These are phyloP conservation scores for Phalloptychus januarius DNA, from an alignment of 2,797 vertebrate genomes.

Conservation along the genomic window DNA sequence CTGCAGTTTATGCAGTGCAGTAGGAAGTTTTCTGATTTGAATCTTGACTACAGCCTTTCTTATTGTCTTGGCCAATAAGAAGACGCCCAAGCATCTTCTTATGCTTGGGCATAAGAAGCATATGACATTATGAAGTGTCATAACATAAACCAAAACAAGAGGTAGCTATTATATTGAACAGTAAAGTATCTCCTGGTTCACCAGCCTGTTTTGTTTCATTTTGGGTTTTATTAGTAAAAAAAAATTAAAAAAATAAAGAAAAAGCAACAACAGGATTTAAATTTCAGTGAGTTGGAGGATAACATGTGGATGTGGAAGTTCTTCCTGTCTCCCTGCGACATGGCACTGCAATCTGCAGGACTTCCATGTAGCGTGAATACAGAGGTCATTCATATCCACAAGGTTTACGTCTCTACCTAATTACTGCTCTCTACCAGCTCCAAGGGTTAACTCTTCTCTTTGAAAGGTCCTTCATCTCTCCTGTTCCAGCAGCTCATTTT, in stretches of 20 bases:
- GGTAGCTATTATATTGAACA: neutral
- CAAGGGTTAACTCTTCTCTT: constrained; percentile 29
- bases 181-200: neutral
- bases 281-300: neutral
- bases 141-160: neutral
- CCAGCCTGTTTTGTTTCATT: neutral
- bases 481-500: constrained; percentile 33
- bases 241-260: neutral
- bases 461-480: constrained; percentile 41
- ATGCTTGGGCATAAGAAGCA: too few species aligned
- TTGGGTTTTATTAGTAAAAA: neutral
- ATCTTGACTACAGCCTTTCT: neutral
- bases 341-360: constrained; percentile 2
- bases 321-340: neutral
- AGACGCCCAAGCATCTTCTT: too few species aligned
- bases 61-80: too few species aligned
- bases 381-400: constrained; percentile 39
- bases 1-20: too few species aligned
- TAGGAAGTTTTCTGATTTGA: neutral
- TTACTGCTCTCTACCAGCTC: constrained; percentile 30
- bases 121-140: too few species aligned
- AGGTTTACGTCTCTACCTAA: constrained; percentile 44
- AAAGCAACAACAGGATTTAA: neutral
- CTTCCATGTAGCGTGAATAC: constrained; percentile 19
- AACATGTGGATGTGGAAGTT: neutral